Percentiles rank a stretch among this genome's conserved stretches.
Evolutionary conservation across 2,888 invertebrate genomes (phyloP).

Genomic region (Tridacna crocea): DNA sequence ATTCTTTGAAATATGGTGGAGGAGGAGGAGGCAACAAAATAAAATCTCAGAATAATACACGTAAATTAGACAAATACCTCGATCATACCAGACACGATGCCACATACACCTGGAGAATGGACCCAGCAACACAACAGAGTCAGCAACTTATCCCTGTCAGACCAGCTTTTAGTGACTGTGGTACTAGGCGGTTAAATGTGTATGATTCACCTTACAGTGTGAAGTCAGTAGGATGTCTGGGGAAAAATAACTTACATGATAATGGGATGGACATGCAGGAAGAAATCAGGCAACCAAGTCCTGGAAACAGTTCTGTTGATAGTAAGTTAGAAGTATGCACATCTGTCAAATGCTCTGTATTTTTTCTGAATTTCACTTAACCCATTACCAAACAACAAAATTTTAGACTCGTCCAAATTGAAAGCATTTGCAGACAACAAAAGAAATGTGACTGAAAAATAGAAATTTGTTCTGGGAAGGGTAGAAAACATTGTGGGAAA

Average conservation of each 20-base stretch:
- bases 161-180: conserved; percentile 64
- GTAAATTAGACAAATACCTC: conserved; percentile 35
- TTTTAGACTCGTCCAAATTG: too few species aligned
- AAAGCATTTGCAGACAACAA: too few species aligned
- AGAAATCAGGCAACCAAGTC: conserved; percentile 16
- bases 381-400: too few species aligned
- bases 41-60: conserved; percentile 53
- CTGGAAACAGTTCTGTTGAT: conserved; percentile 44
- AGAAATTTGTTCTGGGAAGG: too few species aligned
- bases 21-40: conserved; percentile 10
- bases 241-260: conserved; percentile 38
- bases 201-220: conserved; percentile 45
- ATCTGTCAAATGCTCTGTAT: neutral
- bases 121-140: conserved; percentile 24
- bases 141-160: conserved; percentile 33
- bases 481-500: too few species aligned
- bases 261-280: conserved; percentile 48
- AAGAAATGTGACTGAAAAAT: too few species aligned
- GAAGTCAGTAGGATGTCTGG: conserved; percentile 43
- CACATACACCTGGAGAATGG: conserved; percentile 37
- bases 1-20: conserved; percentile 10
- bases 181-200: conserved; percentile 36
- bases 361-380: neutral
- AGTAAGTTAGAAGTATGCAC: conserved; percentile 27
- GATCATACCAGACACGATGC: conserved; percentile 29